Base-by-base conservation (phyloP, 2,797 vertebrate genomes). In the Pteronotus mesoamericanus region DNA sequence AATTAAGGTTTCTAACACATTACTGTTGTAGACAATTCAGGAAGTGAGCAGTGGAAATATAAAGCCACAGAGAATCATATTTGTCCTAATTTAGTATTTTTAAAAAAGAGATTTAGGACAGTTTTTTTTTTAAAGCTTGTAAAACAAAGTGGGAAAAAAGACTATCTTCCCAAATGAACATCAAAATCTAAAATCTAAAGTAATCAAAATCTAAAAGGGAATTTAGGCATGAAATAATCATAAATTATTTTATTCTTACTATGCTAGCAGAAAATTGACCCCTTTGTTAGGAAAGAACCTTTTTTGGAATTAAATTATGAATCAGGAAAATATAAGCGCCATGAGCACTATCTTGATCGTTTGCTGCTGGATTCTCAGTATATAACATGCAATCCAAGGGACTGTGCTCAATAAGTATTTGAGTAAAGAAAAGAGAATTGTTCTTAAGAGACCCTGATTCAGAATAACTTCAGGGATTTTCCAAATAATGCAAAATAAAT, bases 171-270 rank as follows among this genome's bases (percentile, higher is more conserved):
- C 57, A 93, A 74, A 92, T 26, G 68, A 96, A 91, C 29, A 61
- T 0, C 78, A 46, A 34, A 96, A 92, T 74, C 22, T n/a, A 96
- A 97, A 96, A 66, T 37, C 44, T 89, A 83, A 85, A 18, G 46
- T 34, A 96, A 92, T 74, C 22, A 96, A 97, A 96, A 66, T 37
- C 44, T 89, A 83, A 85, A 18, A 78, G 66, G 37, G 87, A 74
- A 82, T 68, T 55, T 26, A 77, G 53, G 46, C 29, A 82, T 69
- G 80, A 78, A 55, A 66, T 75, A 86, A 84, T n/a, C 21, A 85
- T 71, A 34, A 93, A 64, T 74, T 80, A 88, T 88, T 80, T 71
- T 86, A 85, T 77, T 92, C 29, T 91, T 95, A 89, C 39, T 78
- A 6, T 90, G 64, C 79, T 93, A 83, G 96, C 92, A 88, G 42